These are phyloP conservation scores for Cepaea nemoralis DNA, from an alignment of 1,140 invertebrate genomes.

Conservation along the genomic window DNA sequence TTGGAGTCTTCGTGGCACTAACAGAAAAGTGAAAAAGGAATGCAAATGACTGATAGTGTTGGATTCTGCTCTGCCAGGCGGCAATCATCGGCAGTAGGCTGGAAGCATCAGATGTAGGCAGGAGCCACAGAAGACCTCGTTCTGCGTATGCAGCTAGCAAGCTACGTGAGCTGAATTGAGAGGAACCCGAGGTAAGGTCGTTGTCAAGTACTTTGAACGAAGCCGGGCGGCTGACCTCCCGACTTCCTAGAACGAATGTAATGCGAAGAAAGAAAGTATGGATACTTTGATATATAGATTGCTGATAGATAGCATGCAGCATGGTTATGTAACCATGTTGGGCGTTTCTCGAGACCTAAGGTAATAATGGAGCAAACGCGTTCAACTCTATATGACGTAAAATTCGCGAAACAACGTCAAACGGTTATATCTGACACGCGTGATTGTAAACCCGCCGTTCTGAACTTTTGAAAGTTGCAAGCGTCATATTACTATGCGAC, in stretches of 20 bases:
- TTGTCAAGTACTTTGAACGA: slow-evolving; percentile 3
- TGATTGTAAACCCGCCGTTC: no score
- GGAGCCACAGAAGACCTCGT: background rate
- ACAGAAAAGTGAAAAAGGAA: background rate
- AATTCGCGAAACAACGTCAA: no score
- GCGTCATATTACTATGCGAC: no score
- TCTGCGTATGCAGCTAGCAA: slow-evolving; percentile 23
- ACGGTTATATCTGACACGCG: no score
- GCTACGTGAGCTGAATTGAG: slow-evolving; percentile 25
- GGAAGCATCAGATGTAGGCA: slow-evolving; percentile 16
- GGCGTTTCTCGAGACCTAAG: slow-evolving; percentile 20
- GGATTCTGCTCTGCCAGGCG: slow-evolving; percentile 26
- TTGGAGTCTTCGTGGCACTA: slow-evolving; percentile 8
- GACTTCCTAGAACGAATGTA: slow-evolving; percentile 1
- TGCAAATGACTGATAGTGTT: slow-evolving; percentile 11
- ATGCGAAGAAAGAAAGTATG: background rate
- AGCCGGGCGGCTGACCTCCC: slow-evolving; percentile 14
- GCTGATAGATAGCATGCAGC: background rate
- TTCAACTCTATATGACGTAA: no score
- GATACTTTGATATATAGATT: background rate
- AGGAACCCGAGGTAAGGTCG: slow-evolving; percentile 35
- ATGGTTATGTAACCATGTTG: background rate
- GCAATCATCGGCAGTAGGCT: slow-evolving; percentile 39
- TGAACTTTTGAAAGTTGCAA: no score
- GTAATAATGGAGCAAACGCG: background rate